Conservation (phyloP, 2,113 vertebrate genomes). For the Phasianus colchicus region DNA sequence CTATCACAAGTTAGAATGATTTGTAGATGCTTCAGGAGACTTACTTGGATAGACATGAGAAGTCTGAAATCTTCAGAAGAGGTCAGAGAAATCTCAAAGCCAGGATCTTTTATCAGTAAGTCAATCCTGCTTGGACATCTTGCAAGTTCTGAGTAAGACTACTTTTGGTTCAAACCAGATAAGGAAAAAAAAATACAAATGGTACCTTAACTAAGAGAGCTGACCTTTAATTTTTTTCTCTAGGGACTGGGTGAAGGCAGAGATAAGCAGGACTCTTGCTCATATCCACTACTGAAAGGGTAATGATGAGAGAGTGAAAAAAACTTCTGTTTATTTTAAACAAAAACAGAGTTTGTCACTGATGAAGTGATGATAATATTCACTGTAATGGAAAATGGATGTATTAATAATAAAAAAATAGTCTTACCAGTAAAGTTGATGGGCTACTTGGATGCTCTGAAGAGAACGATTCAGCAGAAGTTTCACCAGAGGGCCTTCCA, state of each 20-base stretch:
- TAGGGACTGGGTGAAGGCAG: background rate
- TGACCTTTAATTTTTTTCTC: background rate
- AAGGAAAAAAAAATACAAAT: background rate
- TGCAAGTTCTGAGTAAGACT: background rate
- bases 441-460: slow-evolving; percentile 82
- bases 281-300: background rate
- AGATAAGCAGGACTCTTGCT: background rate
- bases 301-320: background rate
- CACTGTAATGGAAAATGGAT: background rate
- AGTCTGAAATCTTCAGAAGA: background rate
- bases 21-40: background rate
- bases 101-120: background rate
- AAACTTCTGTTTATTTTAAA: background rate
- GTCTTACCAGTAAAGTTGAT: slow-evolving; percentile 88
- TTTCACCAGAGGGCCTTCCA: slow-evolving; percentile 84
- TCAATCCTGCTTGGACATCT: background rate
- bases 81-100: background rate
- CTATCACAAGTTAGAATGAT: background rate
- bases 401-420: background rate
- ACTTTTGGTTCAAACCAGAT: background rate
- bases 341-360: background rate
- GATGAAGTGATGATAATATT: background rate
- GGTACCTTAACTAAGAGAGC: background rate
- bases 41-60: background rate
- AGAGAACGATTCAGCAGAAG: slow-evolving; percentile 84